phyloP scores from a whole-genome alignment of 1,140 invertebrate species.

The Drosophila bocki region DNA sequence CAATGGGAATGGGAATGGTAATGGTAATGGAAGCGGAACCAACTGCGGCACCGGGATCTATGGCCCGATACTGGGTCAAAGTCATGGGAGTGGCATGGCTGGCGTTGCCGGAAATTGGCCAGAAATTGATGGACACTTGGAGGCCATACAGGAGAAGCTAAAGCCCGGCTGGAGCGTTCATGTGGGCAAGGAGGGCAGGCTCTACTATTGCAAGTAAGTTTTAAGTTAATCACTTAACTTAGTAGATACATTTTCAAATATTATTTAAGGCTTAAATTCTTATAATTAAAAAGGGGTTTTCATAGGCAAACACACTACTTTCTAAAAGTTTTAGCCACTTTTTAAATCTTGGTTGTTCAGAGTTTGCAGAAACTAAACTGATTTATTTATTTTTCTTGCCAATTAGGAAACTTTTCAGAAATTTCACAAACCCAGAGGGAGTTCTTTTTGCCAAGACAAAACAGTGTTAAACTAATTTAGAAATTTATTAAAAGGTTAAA shows the following conservation, averaged over 20 bases:
- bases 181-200: constrained; percentile 89
- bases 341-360: neutral
- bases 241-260: neutral
- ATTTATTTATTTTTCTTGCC: constrained; percentile 37
- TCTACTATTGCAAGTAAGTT: constrained; percentile 93
- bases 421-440: constrained; percentile 14
- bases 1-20: constrained; percentile 19
- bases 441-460: no score
- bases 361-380: neutral
- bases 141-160: constrained; percentile 86
- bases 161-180: constrained; percentile 90
- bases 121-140: constrained; percentile 85
- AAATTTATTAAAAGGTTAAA: neutral
- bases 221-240: neutral
- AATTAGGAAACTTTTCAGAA: constrained; percentile 18
- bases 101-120: constrained; percentile 75
- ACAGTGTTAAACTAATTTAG: neutral
- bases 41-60: constrained; percentile 44
- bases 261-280: neutral
- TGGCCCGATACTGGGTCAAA: constrained; percentile 67
- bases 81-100: constrained; percentile 40
- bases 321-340: neutral
- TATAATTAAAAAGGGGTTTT: neutral
- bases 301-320: no score
- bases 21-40: constrained; percentile 5